Conservation (phyloP, 2,113 vertebrate genomes). For the Hiodon alosoides region DNA sequence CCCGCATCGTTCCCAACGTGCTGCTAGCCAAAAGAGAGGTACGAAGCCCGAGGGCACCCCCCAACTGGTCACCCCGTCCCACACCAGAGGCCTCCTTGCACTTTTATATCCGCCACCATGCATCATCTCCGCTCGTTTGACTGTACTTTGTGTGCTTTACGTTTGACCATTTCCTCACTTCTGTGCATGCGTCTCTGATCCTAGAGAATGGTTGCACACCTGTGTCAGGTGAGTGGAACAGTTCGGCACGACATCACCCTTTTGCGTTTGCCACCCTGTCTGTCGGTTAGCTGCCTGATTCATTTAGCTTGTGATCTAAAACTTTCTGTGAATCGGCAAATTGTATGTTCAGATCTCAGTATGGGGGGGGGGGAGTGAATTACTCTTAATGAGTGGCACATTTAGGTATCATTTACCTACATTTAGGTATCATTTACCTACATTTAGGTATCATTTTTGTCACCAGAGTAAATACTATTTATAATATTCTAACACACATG, state of each 20-base stretch:
- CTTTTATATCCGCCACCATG: neutral
- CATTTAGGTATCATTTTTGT: too few species aligned
- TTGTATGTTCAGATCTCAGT: too few species aligned
- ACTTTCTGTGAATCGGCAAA: too few species aligned
- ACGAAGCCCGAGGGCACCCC: slow-evolving; percentile 13
- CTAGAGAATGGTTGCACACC: slow-evolving; percentile 93
- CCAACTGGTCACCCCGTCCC: too few species aligned
- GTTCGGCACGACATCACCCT: slow-evolving; percentile 52
- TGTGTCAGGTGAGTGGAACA: slow-evolving; percentile 74
- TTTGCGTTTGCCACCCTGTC: slow-evolving; percentile 23
- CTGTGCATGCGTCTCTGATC: slow-evolving; percentile 90
- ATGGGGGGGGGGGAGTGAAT: too few species aligned
- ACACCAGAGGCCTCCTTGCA: neutral
- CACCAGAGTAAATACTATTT: too few species aligned
- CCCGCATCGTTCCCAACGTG: slow-evolving; percentile 96
- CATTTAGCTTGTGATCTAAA: neutral
- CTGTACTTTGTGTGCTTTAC: slow-evolving; percentile 55
- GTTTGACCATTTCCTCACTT: slow-evolving; percentile 87
- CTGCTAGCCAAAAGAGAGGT: slow-evolving; percentile 97
- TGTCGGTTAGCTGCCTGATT: slow-evolving; percentile 6
- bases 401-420: too few species aligned
- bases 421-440: too few species aligned
- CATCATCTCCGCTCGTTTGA: slow-evolving; percentile 9
- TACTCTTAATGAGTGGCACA: too few species aligned
- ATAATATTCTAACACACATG: too few species aligned